Conservation (phyloP, 1,140 invertebrate species). For the Diprion similis region DNA sequence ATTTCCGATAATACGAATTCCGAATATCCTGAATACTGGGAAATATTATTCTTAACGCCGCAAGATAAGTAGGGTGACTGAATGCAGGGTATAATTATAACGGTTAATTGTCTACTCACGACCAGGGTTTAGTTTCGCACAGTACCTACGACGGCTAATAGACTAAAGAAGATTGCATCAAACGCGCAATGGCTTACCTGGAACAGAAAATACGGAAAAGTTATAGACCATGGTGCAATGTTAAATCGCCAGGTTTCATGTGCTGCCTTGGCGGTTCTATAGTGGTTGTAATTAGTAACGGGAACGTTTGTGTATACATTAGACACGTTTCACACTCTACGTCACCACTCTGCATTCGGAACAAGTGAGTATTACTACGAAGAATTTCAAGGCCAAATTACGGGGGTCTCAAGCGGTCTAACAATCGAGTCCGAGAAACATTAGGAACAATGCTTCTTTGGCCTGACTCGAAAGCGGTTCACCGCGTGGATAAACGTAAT, state of each 20-base stretch:
- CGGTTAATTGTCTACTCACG: not conserved
- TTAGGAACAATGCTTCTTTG: no score
- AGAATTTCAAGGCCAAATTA: conserved; percentile 1
- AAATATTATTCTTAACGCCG: no score
- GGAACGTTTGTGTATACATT: not conserved
- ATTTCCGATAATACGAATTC: no score
- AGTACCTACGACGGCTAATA: no score
- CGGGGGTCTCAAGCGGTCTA: no score
- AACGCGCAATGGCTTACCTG: not conserved
- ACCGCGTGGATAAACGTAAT: no score
- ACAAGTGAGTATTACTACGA: not conserved
- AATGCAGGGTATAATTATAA: no score
- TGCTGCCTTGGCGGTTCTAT: not conserved
- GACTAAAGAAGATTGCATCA: not conserved
- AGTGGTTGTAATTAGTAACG: not conserved
- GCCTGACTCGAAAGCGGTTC: no score
- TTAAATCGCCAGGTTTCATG: not conserved
- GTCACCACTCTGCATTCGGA: not conserved
- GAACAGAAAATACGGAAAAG: not conserved
- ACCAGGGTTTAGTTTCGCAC: not conserved
- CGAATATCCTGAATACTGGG: no score
- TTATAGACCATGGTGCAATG: not conserved
- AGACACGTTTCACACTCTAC: not conserved
- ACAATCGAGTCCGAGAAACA: no score
- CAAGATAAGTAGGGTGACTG: no score